Evolutionary conservation across 1,140 invertebrate species (phyloP), one percentile per base, ranked within the genome.

Genomic region (Diabrotica virgifera): DNA sequence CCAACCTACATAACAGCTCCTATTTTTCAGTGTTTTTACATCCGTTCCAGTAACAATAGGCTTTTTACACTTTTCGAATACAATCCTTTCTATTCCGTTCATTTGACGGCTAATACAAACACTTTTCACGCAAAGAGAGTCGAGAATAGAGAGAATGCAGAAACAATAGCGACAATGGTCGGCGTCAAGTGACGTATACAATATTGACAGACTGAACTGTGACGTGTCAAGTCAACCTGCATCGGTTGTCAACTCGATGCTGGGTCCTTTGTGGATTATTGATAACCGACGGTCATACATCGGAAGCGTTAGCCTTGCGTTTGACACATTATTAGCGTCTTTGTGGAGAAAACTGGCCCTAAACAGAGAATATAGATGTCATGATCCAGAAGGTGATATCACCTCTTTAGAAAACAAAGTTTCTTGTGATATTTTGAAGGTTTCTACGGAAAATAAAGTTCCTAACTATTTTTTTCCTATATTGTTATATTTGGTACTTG

Each of bases 181-280:
- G 55, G 54, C 46, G 62, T 64, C 54, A 64, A 64, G 62, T 64
- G 62, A 64, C 62, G 62, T 64, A 55, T 64, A 64, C 55, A 64
- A 64, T 52, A 59, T 52, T 64, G 62, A 58, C 55, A 59, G 55
- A 54, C 61, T n/a, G n/a, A 62, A 53, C 56, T 56, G 56, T 64
- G 62, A 64, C 62, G 62, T 59, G 62, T 64, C 62, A 52, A 57
- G 54, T 59, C 56, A 59, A 64, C 62, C 62, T 64, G 62, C 54
- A 64, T 59, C 13, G 62, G 24, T 64, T 64, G 62, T 64, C 62
- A 64, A 52, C 37, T 59, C 36, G 37, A 58, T 58, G 11, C 24
- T 35, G 13, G 51, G 12, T 35, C 46, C 52, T 38, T 59, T 54
- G 36, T 35, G 59, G 51, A 11, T 36, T 35, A 36, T 46, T 54